Percentiles rank a stretch among this genome's conserved stretches.
Conservation (phyloP, 2,888 invertebrate genomes). For the Marronus borbonicus region DNA sequence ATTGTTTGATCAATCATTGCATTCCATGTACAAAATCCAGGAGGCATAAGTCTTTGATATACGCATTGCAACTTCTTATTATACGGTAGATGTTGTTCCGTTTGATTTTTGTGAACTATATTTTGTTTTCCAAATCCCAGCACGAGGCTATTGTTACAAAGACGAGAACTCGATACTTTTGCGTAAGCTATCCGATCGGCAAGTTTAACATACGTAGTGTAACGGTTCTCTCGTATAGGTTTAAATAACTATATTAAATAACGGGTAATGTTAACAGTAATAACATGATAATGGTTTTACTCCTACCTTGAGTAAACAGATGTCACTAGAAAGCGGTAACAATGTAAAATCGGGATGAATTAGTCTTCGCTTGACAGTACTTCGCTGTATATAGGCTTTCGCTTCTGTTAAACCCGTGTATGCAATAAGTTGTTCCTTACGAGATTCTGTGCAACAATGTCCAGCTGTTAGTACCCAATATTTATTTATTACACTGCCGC, state of each 20-base stretch:
- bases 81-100: background rate
- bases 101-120: background rate
- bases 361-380: background rate
- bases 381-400: background rate
- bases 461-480: slow-evolving; percentile 38
- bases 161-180: background rate
- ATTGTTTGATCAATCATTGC: slow-evolving; percentile 23
- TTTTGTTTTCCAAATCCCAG: slow-evolving; percentile 25
- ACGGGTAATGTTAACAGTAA: background rate
- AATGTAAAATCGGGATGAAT: slow-evolving; percentile 15
- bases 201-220: background rate
- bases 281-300: background rate
- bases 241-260: slow-evolving; percentile 4
- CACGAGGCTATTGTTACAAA: background rate
- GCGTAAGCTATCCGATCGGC: background rate
- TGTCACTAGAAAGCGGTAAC: slow-evolving; percentile 21
- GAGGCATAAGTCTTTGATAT: slow-evolving; percentile 21
- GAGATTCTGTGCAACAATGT: slow-evolving; percentile 15
- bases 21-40: background rate
- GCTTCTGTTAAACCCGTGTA: slow-evolving; percentile 7
- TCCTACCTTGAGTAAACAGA: slow-evolving; percentile 27
- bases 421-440: slow-evolving; percentile 1
- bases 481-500: slow-evolving; percentile 8
- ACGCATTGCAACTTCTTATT: slow-evolving; percentile 12
- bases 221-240: slow-evolving; percentile 8